These are phyloP conservation scores for Hetaerina titia DNA, from an alignment of 2,888 invertebrate genomes.

Conservation along the genomic window DNA sequence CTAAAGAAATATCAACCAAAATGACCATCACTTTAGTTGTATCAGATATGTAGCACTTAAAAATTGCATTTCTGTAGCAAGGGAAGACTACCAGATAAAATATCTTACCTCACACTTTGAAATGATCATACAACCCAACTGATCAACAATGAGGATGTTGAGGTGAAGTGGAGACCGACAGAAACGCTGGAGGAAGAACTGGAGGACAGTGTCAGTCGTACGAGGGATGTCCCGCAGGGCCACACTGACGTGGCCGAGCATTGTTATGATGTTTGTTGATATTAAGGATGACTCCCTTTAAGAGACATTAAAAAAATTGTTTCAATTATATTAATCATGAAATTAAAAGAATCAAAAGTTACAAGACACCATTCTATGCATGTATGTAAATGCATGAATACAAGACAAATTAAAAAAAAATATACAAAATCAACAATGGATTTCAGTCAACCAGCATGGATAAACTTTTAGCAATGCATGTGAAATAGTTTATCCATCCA, in stretches of 20 bases:
- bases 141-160: constrained; percentile 97
- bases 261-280: constrained; percentile 97
- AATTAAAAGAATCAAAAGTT: not conserved
- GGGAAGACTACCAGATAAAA: constrained; percentile 15
- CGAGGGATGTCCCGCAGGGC: constrained; percentile 95
- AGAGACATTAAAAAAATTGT: constrained; percentile 71
- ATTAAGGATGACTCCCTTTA: constrained; percentile 93
- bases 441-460: no score
- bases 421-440: no score
- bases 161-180: constrained; percentile 95
- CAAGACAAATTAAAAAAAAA: no score
- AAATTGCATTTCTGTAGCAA: constrained; percentile 9
- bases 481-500: no score
- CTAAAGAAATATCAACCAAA: no score
- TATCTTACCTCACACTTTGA: constrained; percentile 91
- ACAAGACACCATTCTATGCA: no score
- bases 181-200: constrained; percentile 97
- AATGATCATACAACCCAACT: constrained; percentile 98
- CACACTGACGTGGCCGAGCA: constrained; percentile 98
- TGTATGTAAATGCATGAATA: no score
- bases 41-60: not conserved
- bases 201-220: constrained; percentile 95
- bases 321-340: not conserved
- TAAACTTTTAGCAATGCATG: no score
- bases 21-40: no score